Base-by-base conservation (phyloP, 1,140 invertebrate genomes). In the Patella vulgata region DNA sequence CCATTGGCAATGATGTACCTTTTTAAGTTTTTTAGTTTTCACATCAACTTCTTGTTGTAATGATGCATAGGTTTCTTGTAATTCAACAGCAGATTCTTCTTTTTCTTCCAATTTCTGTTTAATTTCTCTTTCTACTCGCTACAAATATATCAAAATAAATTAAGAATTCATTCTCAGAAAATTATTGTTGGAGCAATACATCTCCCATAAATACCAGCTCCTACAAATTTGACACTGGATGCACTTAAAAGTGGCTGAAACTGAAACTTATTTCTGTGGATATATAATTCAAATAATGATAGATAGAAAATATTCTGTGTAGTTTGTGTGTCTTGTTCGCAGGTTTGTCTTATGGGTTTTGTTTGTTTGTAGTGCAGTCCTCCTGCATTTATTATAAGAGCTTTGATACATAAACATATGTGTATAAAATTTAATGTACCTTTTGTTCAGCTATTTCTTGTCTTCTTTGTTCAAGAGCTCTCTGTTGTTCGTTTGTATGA, bases 11-110 rank as follows among this genome's bases (percentile, higher is more conserved):
- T n/a, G n/a, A n/a, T n/a, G n/a, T 50, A 83, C 81, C 72, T 87
- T 91, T 71, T 92, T 92, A 28, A 92, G 84, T 86, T 95, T 93
- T 73, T 91, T 92, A n/a, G 92, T 93, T 83, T 96, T 97, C 25
- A 91, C 88, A 81, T 97, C 95, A 2, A 96, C 93, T 84, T 96
- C 94, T 81, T 96, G 93, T 79, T 96, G 93, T 23, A 97, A 83
- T 55, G 90, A 93, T 12, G 91, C 88, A 77, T 93, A 96, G 0
- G 92, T 94, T 79, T 93, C 91, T 42, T 90, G 89, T 33, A 96
- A 89, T 79, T 93, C 93, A 55, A 90, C 86, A 2, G 93, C 93
- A 6, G 90, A 93, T 77, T 97, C 92, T 79, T 98, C 94, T 80
- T 95, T 91, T 67, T 91, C 83, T 75, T 96, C 93, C 47, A 97